Base-by-base conservation (phyloP, 2,797 vertebrate genomes). In the Gymnoscopelus braueri region DNA sequence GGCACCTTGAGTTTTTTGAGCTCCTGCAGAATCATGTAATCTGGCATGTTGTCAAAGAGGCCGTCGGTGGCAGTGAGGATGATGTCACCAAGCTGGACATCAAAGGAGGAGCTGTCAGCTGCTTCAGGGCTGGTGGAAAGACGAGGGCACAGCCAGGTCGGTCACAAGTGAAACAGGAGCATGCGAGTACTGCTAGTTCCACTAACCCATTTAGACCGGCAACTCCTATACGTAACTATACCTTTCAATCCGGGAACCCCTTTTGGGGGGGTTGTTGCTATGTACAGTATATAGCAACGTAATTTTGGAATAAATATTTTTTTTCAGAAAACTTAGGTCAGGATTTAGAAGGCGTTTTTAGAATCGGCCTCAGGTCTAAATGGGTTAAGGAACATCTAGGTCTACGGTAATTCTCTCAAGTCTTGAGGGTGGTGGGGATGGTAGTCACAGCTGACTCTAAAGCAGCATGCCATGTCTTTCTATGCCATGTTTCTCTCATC, bases 31-130 rank as follows among this genome's bases (percentile, higher is more conserved):
- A 99, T 99, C 98, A 99, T 99, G 84, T 99, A 97, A 90, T 99
- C 98, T 29, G 98, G 96, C 98, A 99, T 99, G 92, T 99, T 99
- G 94, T 99, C 98, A 80, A 99, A 99, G 24, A 99, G 96, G 2
- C 98, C 98, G 0, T 99, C 98, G 0, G 97, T 98, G 0, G 98
- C 98, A 0, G 98, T 99, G 74, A 99, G 90, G 85, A 99, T 99
- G 86, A 99, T 99, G 90, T 99, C 98, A 78, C 98, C 98, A 0
- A 99, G 93, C 89, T 99, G 96, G 67, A 99, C 98, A 60, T 99
- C 96, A 24, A 99, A 98, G 60, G 96, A 96, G 0, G 96, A 97
- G 80, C 96, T 98, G 85, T 99, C 97, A 3, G 98, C 98, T 63
- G 96, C 97, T 48, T 98, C 97, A 0, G 98, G 98, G 84, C 98